phyloP scores from a whole-genome alignment of 2,113 vertebrate species.

The Trochalopteron elliotii region DNA sequence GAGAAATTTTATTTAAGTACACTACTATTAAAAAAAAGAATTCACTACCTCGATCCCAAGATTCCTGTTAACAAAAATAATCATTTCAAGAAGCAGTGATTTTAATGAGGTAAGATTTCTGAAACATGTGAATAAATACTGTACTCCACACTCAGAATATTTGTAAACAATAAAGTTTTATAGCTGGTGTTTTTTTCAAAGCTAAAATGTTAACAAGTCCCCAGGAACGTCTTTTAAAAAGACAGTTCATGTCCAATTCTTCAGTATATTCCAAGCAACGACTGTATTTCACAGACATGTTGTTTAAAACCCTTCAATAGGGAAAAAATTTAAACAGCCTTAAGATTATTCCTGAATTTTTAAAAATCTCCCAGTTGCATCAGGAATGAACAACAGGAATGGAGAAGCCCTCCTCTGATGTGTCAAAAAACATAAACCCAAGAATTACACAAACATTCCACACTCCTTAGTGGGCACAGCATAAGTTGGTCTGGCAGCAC shows the following conservation, averaged over 20 bases:
- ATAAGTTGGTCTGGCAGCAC: background rate
- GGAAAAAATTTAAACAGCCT: background rate
- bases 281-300: background rate
- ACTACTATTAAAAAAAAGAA: background rate
- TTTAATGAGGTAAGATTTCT: background rate
- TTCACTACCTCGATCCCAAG: background rate
- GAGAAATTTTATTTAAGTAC: background rate
- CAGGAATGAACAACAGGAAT: background rate
- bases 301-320: background rate
- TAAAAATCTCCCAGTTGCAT: background rate
- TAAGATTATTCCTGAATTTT: background rate
- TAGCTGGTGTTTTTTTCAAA: background rate
- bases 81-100: background rate
- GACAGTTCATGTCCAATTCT: background rate
- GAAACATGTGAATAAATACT: background rate
- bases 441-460: background rate
- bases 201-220: background rate
- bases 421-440: background rate
- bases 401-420: background rate
- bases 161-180: background rate
- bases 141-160: background rate
- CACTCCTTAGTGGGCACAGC: background rate
- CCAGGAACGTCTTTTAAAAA: background rate
- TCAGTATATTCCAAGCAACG: background rate
- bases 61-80: background rate